phyloP scores from a whole-genome alignment of 2,797 vertebrate genomes.

The Coilia nasus region DNA sequence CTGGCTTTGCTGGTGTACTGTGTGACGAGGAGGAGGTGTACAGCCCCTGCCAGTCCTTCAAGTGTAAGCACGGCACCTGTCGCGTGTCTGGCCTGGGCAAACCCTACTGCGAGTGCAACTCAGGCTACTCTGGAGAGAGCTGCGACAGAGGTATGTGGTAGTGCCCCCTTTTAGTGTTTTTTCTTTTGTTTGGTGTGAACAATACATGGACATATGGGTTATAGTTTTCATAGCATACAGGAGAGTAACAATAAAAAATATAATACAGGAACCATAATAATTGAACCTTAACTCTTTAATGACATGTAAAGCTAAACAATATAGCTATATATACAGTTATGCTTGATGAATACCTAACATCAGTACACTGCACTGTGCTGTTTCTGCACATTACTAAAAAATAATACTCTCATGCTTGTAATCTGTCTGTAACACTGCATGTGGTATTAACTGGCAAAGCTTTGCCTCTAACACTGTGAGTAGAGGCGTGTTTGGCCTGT shows the following conservation, averaged over 20 bases:
- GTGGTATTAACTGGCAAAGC: not conserved
- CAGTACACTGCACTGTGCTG: not conserved
- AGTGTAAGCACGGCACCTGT: conserved; percentile 94
- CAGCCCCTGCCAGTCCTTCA: conserved; percentile 86
- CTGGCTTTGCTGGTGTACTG: conserved; percentile 89
- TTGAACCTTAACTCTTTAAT: not conserved
- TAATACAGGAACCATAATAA: not conserved
- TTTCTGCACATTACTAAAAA: not conserved
- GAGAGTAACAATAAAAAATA: not conserved
- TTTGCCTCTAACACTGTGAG: not conserved
- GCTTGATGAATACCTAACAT: not conserved
- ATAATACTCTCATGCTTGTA: not conserved
- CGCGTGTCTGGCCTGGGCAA: conserved; percentile 91
- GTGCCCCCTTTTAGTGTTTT: not conserved
- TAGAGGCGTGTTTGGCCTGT: not conserved
- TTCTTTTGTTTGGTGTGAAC: not conserved
- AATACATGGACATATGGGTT: not conserved
- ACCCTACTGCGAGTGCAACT: conserved; percentile 93
- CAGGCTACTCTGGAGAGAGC: conserved; percentile 91
- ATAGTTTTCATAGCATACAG: not conserved
- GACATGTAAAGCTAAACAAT: not conserved
- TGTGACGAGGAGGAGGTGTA: conserved; percentile 89
- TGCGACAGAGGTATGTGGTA: conserved; percentile 88
- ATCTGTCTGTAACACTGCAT: conserved; percentile 14
- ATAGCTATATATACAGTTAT: not conserved